Evolutionary conservation across 2,797 vertebrate genomes (phyloP).

Genomic region (Amniataba percoides): DNA sequence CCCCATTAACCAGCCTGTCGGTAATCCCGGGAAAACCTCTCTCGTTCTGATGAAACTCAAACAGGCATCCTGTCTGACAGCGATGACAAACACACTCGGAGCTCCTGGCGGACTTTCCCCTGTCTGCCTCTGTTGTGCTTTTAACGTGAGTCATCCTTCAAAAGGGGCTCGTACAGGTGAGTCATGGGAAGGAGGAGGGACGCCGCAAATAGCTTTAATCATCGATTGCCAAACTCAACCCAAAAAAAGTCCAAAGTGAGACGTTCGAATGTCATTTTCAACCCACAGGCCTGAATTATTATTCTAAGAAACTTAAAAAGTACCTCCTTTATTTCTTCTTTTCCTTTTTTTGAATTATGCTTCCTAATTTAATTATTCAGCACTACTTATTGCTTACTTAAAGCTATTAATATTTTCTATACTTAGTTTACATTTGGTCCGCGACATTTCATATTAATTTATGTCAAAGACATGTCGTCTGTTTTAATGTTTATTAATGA

Average conservation of each 20-base stretch:
- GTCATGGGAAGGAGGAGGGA: neutral
- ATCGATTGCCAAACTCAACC: neutral
- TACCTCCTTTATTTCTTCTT: too few relatives aligned
- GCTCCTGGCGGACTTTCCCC: conserved; percentile 23
- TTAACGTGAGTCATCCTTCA: conserved; percentile 27
- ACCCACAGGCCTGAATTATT: neutral
- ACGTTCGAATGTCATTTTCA: neutral
- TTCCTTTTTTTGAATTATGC: too few relatives aligned
- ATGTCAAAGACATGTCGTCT: too few relatives aligned
- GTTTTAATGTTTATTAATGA: too few relatives aligned
- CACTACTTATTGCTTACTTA: too few relatives aligned
- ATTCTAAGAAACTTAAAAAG: neutral
- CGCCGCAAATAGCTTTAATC: conserved; percentile 16
- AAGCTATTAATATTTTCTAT: neutral
- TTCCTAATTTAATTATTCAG: neutral
- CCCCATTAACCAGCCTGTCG: neutral
- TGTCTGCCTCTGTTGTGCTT: conserved; percentile 9
- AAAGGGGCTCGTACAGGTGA: conserved; percentile 18
- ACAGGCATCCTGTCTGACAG: neutral
- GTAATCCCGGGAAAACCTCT: neutral
- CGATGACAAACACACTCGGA: neutral
- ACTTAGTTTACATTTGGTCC: too few relatives aligned
- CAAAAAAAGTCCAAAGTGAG: conserved; percentile 1
- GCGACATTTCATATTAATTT: too few relatives aligned
- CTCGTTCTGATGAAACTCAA: conserved; percentile 13